Evolutionary conservation across 2,113 vertebrate genomes (phyloP), one percentile per base, ranked within the genome.

Genomic region (Stigmatopora argus): DNA sequence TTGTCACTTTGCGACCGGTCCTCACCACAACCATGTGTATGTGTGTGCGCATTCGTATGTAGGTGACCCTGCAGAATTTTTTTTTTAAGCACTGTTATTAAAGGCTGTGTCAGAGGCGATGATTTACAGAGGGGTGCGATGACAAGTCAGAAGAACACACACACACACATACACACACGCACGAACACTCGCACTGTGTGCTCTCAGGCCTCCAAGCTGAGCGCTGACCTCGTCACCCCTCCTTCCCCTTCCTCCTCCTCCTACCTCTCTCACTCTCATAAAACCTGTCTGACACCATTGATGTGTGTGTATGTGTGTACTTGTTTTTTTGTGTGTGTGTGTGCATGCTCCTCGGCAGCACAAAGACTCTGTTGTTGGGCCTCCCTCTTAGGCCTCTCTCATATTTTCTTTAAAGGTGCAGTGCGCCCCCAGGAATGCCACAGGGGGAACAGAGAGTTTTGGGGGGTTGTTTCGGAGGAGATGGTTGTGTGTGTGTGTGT

Each of bases 381-480:
- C 87, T 88, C 83, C 55, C 65, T 85, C 86, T 81, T 80, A 85
- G 82, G 85, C 87, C 89, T 90, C 86, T 78, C 86, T 88, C 85
- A 88, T 90, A 88, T 89, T 90, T 91, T 91, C 89, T 91, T 92
- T 92, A 91, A 92, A 92, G 90, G 90, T 91, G 88, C 89, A 91
- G 90, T 79, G 83, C 85, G 77, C 67, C 83, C 85, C 71, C 67
- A 85, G 83, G 79, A 81, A 82, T 78, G 81, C 82, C 81, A 89
- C 83, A 77, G 83, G 88, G 81, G 79, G 82, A 87, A 78, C 19
- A 55, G 72, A 73, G 81, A 80, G 78, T 57, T 66, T 49, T 53
- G 41, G 59, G 74, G 17, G 61, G 75, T n/a, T 47, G 75, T 70
- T 69, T 65, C 69, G 67, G 72, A 82, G 73, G 73, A 78, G 64